Conservation (phyloP, 2,888 invertebrate species). For the Empis stercorea region DNA sequence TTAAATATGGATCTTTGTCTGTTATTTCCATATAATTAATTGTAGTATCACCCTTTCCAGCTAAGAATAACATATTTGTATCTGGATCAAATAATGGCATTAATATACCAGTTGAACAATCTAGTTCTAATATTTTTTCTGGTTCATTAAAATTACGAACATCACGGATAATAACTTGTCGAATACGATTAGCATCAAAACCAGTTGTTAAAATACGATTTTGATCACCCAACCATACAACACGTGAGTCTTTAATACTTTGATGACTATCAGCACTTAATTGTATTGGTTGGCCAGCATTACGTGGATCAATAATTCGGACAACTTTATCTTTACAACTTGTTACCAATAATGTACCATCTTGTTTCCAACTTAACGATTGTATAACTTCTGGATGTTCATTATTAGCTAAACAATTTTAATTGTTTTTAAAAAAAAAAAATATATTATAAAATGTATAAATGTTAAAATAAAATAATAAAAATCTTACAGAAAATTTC, state of each 20-base stretch:
- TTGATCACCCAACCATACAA: constrained; percentile 81
- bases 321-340: constrained; percentile 87
- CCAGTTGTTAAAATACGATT: constrained; percentile 76
- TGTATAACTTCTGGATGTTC: constrained; percentile 81
- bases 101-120: constrained; percentile 78
- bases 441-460: not conserved
- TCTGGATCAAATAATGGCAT: constrained; percentile 89
- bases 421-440: too few relatives aligned
- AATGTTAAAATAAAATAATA: not conserved
- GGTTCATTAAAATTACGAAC: constrained; percentile 63
- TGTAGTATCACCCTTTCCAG: constrained; percentile 88
- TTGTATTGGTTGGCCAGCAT: constrained; percentile 43
- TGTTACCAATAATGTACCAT: constrained; percentile 63
- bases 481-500: constrained; percentile 57
- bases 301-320: constrained; percentile 72
- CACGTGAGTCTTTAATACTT: constrained; percentile 81
- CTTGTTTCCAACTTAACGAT: constrained; percentile 79
- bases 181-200: constrained; percentile 74
- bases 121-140: constrained; percentile 66
- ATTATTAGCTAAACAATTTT: constrained; percentile 46
- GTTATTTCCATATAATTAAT: constrained; percentile 83
- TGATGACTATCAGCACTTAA: constrained; percentile 66
- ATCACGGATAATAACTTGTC: constrained; percentile 83
- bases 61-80: constrained; percentile 88
- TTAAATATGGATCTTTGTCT: constrained; percentile 78